Evolutionary conservation across 2,113 vertebrate species (phyloP).

Genomic region (Menura novaehollandiae): DNA sequence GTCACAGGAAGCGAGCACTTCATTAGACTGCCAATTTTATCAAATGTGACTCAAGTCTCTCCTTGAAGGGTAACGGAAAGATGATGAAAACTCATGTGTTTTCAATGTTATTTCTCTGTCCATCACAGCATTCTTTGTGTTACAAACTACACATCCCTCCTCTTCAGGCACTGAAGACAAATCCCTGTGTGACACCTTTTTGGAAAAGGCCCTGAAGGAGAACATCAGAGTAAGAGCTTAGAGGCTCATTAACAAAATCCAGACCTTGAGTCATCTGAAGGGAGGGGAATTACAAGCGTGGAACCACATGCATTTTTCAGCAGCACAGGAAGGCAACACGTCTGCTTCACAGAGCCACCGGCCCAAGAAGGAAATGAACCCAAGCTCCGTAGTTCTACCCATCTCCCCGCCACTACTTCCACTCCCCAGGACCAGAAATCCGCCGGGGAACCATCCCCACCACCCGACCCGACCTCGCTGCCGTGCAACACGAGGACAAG

Average conservation of each 20-base stretch:
- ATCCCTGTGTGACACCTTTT: background rate
- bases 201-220: background rate
- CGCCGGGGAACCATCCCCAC: background rate
- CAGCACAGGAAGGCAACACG: conserved; percentile 38
- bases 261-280: conserved; percentile 41
- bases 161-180: background rate
- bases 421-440: background rate
- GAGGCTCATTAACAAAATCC: conserved; percentile 21
- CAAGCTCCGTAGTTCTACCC: background rate
- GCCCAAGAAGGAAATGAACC: background rate
- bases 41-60: background rate
- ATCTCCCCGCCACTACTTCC: background rate
- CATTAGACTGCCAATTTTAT: background rate
- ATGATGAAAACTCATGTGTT: background rate
- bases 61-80: background rate
- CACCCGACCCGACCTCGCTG: background rate
- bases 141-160: background rate
- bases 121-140: background rate
- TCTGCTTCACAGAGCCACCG: background rate
- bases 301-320: conserved; percentile 35
- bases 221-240: background rate
- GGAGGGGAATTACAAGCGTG: conserved; percentile 18
- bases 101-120: background rate
- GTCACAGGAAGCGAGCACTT: conserved; percentile 36
- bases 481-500: background rate